Conservation (phyloP, 2,888 invertebrate species). For the Clitarchus hookeri region DNA sequence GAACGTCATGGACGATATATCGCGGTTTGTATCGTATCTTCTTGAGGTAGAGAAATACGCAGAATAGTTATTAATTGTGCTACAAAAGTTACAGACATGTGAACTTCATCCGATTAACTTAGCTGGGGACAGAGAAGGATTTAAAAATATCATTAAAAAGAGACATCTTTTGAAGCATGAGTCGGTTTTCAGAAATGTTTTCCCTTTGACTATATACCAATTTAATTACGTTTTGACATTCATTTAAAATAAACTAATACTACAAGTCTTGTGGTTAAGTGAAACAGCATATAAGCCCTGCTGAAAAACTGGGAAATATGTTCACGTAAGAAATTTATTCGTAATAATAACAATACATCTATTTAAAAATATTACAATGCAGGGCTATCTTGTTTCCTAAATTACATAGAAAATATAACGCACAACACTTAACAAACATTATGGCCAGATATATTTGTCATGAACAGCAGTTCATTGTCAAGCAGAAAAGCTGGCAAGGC, state of each 20-base stretch:
- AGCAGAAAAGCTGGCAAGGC: no score
- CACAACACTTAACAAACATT: neutral
- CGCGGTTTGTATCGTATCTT: neutral
- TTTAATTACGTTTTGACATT: neutral
- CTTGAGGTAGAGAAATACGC: no score
- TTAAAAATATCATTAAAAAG: neutral
- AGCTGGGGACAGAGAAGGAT: neutral
- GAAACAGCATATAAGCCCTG: slow-evolving; percentile 11
- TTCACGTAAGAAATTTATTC: neutral
- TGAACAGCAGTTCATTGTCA: neutral
- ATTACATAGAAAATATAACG: no score
- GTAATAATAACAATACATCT: no score
- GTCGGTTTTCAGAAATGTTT: neutral
- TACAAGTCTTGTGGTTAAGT: slow-evolving; percentile 2
- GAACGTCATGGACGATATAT: neutral
- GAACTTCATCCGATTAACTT: slow-evolving; percentile 4
- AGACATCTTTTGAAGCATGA: slow-evolving; percentile 21
- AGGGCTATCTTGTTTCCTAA: no score
- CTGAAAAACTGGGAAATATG: neutral
- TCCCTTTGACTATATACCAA: slow-evolving; percentile 10
- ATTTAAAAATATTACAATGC: neutral
- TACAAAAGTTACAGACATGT: neutral
- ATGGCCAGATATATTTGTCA: neutral
- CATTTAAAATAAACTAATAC: neutral
- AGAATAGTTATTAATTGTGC: neutral